Evolutionary conservation across 2,888 invertebrate species (phyloP).

Genomic region (Phortica okadai): DNA sequence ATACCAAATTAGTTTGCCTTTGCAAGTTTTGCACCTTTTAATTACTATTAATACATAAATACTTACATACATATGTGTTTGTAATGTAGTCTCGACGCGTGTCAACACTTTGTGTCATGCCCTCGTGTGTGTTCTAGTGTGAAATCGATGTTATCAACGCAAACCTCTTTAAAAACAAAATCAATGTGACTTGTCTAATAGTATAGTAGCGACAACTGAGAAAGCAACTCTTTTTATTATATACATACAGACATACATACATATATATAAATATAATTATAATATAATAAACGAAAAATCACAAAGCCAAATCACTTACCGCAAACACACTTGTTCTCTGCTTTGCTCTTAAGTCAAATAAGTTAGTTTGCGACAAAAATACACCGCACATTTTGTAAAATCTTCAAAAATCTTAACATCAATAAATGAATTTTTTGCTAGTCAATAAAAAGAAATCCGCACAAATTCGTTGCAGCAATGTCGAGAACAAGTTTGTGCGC

Average conservation of each 20-base stretch:
- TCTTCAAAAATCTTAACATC: too few relatives aligned
- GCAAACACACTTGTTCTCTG: too few relatives aligned
- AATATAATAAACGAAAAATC: slow-evolving; percentile 44
- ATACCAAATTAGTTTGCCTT: slow-evolving; percentile 32
- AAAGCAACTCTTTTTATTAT: slow-evolving; percentile 31
- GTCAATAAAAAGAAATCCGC: too few relatives aligned
- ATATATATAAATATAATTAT: slow-evolving; percentile 57
- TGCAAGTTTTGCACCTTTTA: slow-evolving; percentile 25
- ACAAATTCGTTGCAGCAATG: too few relatives aligned
- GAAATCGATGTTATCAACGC: slow-evolving; percentile 26
- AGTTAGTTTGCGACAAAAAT: too few relatives aligned
- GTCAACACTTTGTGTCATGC: background rate
- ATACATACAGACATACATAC: slow-evolving; percentile 41
- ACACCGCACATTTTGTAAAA: too few relatives aligned
- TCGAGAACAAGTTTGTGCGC: too few relatives aligned
- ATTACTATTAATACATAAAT: slow-evolving; percentile 7
- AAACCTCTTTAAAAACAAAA: slow-evolving; percentile 64
- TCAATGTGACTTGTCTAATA: slow-evolving; percentile 71
- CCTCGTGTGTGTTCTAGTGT: slow-evolving; percentile 9
- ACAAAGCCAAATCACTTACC: slow-evolving; percentile 26
- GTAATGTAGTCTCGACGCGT: background rate
- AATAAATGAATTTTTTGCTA: too few relatives aligned
- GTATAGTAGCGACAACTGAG: slow-evolving; percentile 52
- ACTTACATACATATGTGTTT: slow-evolving; percentile 9
- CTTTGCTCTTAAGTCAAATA: too few relatives aligned